A percentile compares a stretch with the other conserved stretches of the same genome.
Evolutionary conservation across 2,113 vertebrate species (phyloP).

Genomic region (Corapipo altera): DNA sequence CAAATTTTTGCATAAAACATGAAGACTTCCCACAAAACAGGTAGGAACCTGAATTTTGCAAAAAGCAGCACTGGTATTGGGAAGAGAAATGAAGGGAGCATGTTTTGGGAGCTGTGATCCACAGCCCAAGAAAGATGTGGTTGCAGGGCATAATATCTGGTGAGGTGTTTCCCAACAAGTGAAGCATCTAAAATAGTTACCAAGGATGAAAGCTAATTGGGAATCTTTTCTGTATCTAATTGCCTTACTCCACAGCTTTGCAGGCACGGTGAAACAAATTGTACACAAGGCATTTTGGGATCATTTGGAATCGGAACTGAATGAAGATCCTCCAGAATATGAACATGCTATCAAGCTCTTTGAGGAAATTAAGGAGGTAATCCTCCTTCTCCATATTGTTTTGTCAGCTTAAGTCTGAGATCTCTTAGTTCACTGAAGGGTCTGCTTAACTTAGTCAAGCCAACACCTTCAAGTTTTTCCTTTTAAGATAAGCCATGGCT

Average conservation of each 20-base stretch:
- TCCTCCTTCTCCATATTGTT: background rate
- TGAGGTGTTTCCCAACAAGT: background rate
- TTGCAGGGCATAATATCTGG: background rate
- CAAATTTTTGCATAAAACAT: slow-evolving; percentile 80
- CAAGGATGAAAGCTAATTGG: background rate
- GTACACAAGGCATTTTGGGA: slow-evolving; percentile 95
- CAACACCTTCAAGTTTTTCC: background rate
- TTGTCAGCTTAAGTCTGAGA: background rate
- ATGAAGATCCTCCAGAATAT: slow-evolving; percentile 87
- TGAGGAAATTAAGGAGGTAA: slow-evolving; percentile 92
- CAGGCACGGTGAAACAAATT: slow-evolving; percentile 81
- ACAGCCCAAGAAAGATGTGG: background rate
- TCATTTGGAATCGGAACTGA: slow-evolving; percentile 84
- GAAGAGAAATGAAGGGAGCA: background rate
- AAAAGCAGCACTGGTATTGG: background rate
- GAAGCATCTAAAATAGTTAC: background rate
- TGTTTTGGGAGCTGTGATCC: background rate
- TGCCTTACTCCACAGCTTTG: slow-evolving; percentile 73
- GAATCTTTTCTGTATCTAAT: background rate
- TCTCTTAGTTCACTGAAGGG: background rate
- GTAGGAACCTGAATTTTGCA: slow-evolving; percentile 46
- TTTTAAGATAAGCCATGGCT: background rate
- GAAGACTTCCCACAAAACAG: slow-evolving; percentile 80
- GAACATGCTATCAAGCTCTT: slow-evolving; percentile 87
- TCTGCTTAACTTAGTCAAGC: background rate